A percentile compares a stretch with the other conserved stretches of the same genome.
These are phyloP conservation scores for Hermodice carunculata DNA, from an alignment of 2,888 invertebrate species.

Conservation along the genomic window DNA sequence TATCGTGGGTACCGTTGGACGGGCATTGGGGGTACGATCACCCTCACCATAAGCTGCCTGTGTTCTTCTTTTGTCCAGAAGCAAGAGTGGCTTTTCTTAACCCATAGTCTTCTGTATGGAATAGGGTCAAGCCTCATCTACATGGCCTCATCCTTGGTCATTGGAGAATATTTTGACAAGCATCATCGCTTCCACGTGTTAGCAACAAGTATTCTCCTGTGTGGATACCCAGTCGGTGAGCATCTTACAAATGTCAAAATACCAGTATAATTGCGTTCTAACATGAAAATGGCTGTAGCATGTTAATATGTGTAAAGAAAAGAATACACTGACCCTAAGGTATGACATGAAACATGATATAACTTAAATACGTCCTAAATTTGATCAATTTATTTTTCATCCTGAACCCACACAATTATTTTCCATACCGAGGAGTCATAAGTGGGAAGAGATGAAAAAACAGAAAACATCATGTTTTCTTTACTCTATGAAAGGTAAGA, in stretches of 20 bases:
- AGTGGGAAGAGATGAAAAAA: too few relatives aligned
- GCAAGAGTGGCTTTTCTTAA: constrained; percentile 52
- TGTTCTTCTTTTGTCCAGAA: constrained; percentile 44
- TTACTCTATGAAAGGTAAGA: too few relatives aligned
- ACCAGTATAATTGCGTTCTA: too few relatives aligned
- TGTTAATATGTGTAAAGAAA: too few relatives aligned
- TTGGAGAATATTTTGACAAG: constrained; percentile 54
- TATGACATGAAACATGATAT: too few relatives aligned
- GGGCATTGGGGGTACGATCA: constrained; percentile 42
- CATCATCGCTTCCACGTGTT: constrained; percentile 51
- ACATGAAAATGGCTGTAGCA: too few relatives aligned
- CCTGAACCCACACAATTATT: too few relatives aligned
- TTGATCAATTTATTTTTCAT: too few relatives aligned
- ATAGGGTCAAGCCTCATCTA: constrained; percentile 51
- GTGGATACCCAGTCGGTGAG: constrained; percentile 52
- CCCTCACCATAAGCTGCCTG: constrained; percentile 45
- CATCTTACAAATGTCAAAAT: not conserved
- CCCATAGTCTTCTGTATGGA: constrained; percentile 48
- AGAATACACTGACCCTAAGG: too few relatives aligned
- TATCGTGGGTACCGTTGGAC: constrained; percentile 45
- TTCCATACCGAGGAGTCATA: too few relatives aligned
- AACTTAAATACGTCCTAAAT: too few relatives aligned
- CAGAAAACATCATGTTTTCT: too few relatives aligned
- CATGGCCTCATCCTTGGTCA: constrained; percentile 52
- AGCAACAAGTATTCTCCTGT: constrained; percentile 53